Percentiles rank a stretch among this genome's conserved stretches.
Conservation (phyloP, 2,113 vertebrate genomes). For the Todiramphus chloris region DNA sequence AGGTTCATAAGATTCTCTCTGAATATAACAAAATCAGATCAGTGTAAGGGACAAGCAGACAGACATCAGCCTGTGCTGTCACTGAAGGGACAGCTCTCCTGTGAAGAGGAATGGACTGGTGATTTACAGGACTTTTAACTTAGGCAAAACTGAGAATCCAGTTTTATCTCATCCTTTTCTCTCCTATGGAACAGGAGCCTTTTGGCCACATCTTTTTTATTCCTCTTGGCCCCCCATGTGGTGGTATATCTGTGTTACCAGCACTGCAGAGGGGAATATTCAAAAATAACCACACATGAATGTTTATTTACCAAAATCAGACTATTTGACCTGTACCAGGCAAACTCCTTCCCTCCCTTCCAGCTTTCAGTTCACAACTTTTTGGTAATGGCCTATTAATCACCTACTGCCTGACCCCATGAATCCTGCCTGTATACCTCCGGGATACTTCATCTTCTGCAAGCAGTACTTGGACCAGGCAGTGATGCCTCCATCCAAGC, state of each 20-base stretch:
- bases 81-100: not conserved
- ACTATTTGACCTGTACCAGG: not conserved
- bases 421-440: not conserved
- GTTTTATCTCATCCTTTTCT: not conserved
- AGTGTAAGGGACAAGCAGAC: not conserved
- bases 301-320: not conserved
- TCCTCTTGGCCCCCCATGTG: not conserved
- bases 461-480: slow-evolving; percentile 12
- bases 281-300: not conserved
- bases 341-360: not conserved
- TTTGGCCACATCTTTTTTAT: not conserved
- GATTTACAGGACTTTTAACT: not conserved
- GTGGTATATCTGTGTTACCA: not conserved
- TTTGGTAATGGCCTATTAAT: slow-evolving; percentile 34
- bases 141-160: not conserved
- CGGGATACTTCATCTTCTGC: not conserved
- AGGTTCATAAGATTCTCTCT: not conserved
- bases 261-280: not conserved
- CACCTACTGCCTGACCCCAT: not conserved
- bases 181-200: not conserved
- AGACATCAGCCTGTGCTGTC: not conserved
- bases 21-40: not conserved
- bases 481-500: not conserved
- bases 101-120: not conserved
- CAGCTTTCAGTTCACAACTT: not conserved